Conservation (phyloP, 2,888 invertebrate species). For the Lymantria monacha region DNA sequence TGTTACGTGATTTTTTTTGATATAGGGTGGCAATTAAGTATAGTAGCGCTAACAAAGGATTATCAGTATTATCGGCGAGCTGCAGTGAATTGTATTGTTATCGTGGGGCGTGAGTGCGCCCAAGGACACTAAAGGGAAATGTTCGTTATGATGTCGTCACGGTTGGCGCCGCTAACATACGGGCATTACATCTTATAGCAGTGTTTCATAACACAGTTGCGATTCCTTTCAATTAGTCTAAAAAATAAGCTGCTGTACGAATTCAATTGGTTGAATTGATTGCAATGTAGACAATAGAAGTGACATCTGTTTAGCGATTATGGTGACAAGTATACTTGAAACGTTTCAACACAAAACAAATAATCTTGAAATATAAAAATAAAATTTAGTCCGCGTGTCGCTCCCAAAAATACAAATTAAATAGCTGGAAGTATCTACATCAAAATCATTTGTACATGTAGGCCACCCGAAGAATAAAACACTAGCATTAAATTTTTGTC, state of each 20-base stretch:
- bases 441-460: slow-evolving; percentile 43
- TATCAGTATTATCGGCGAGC: slow-evolving; percentile 43
- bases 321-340: slow-evolving; percentile 7
- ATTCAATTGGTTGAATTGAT: slow-evolving; percentile 30
- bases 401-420: no score
- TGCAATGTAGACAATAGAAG: slow-evolving; percentile 17
- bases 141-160: slow-evolving; percentile 64
- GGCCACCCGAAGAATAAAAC: slow-evolving; percentile 9
- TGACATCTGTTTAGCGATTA: slow-evolving; percentile 17
- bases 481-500: slow-evolving; percentile 50
- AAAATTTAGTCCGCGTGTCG: no score
- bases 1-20: slow-evolving; percentile 6
- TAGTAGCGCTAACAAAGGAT: slow-evolving; percentile 25
- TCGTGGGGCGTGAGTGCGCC: slow-evolving; percentile 52
- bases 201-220: slow-evolving; percentile 59
- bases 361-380: no score
- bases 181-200: slow-evolving; percentile 62
- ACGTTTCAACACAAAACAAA: no score
- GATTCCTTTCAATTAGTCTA: slow-evolving; percentile 49
- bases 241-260: slow-evolving; percentile 34
- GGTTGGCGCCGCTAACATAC: slow-evolving; percentile 49
- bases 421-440: slow-evolving; percentile 24
- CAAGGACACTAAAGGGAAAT: slow-evolving; percentile 80
- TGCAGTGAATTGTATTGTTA: slow-evolving; percentile 51
- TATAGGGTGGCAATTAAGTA: slow-evolving; percentile 9